Evolutionary conservation across 2,888 invertebrate genomes (phyloP).

Genomic region (Cabera pusaria): DNA sequence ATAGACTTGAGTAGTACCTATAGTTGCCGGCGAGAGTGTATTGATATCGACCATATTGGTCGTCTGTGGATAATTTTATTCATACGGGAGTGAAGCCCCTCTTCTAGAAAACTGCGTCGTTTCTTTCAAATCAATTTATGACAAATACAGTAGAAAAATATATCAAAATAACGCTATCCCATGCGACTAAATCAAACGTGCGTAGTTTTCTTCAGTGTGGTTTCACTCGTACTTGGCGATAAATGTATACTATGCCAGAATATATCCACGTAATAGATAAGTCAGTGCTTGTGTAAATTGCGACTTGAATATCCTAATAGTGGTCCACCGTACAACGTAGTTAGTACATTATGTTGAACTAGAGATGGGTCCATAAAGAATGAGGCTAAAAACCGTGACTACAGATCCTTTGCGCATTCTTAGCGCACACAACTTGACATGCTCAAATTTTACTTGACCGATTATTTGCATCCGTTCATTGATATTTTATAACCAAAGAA

Average conservation of each 20-base stretch:
- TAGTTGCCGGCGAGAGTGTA: constrained; percentile 42
- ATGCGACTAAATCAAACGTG: no score
- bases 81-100: constrained; percentile 15
- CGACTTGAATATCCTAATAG: constrained; percentile 29
- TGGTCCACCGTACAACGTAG: constrained; percentile 41
- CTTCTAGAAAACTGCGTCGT: constrained; percentile 2
- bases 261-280: constrained; percentile 27
- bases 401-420: no score
- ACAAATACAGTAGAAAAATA: no score
- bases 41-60: constrained; percentile 35
- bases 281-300: constrained; percentile 32
- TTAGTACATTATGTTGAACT: constrained; percentile 1
- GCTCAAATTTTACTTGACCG: no score
- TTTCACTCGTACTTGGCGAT: constrained; percentile 8
- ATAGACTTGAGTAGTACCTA: constrained; percentile 45
- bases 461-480: no score
- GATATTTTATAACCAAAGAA: no score
- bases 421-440: no score
- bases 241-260: constrained; percentile 7
- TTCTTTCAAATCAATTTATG: neutral
- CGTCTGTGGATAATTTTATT: constrained; percentile 17
- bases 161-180: no score
- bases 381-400: no score
- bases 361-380: neutral
- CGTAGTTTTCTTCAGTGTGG: constrained; percentile 7